A percentile compares a stretch with the other conserved stretches of the same genome.
Conservation (phyloP, 2,888 invertebrate genomes). For the Drosophila anomelani region DNA sequence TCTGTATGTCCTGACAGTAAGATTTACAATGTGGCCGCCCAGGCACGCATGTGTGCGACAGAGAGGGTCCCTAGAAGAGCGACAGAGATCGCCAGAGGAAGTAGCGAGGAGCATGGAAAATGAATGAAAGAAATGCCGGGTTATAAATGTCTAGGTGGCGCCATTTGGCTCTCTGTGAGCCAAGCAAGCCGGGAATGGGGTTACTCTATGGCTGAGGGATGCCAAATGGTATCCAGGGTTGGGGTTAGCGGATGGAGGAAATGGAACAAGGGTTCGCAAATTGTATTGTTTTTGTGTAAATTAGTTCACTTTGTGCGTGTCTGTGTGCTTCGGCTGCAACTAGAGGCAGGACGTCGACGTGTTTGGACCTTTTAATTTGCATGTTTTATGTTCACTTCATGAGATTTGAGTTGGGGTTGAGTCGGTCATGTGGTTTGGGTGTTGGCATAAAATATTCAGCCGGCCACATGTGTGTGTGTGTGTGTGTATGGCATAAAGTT, state of each 20-base stretch:
- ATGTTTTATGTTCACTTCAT: conserved; percentile 81
- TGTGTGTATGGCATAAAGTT: conserved; percentile 57
- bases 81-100: conserved; percentile 19
- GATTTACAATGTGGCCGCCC: conserved; percentile 72
- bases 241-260: not conserved
- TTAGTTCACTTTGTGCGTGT: conserved; percentile 69
- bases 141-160: conserved; percentile 77
- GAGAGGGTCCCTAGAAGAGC: not conserved
- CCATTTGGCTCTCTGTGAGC: conserved; percentile 66
- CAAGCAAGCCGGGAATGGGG: conserved; percentile 62
- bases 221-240: conserved; percentile 34
- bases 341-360: conserved; percentile 60
- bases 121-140: conserved; percentile 36
- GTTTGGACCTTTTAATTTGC: conserved; percentile 81
- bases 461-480: conserved; percentile 54
- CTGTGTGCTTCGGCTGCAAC: conserved; percentile 48
- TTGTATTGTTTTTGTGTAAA: conserved; percentile 80
- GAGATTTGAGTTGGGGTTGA: conserved; percentile 70
- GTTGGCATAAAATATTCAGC: conserved; percentile 79
- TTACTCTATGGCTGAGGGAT: conserved; percentile 43
- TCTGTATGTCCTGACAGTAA: conserved; percentile 72
- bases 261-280: conserved; percentile 75
- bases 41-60: conserved; percentile 53
- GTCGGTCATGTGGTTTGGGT: conserved; percentile 71
- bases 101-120: not conserved